Evolutionary conservation across 1,140 invertebrate species (phyloP).

Genomic region (Megalopta genalis): DNA sequence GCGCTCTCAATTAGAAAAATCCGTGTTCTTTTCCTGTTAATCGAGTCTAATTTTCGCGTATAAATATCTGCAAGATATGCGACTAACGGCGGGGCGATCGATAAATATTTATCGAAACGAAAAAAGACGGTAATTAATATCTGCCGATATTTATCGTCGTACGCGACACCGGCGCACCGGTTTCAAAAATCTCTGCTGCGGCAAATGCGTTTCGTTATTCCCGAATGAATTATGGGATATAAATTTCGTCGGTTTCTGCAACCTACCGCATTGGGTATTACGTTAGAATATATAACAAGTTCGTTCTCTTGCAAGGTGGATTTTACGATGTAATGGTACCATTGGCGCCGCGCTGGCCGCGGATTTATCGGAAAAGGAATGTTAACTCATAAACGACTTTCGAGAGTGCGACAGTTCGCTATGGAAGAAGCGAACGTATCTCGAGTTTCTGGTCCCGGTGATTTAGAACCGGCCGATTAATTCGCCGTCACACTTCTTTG

Average conservation of each 20-base stretch:
- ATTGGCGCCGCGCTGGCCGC: conserved; percentile 8
- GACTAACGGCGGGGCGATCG: neutral
- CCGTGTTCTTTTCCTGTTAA: neutral
- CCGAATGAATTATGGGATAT: conserved; percentile 11
- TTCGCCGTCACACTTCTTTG: conserved; percentile 2
- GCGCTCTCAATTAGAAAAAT: neutral
- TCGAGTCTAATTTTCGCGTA: neutral
- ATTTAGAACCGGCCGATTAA: conserved; percentile 34
- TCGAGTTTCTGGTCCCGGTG: conserved; percentile 4
- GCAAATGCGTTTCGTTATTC: neutral
- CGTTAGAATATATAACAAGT: conserved; percentile 18
- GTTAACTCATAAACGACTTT: conserved; percentile 47
- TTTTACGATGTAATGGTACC: neutral
- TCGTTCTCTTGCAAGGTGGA: conserved; percentile 16
- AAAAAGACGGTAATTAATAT: neutral
- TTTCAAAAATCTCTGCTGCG: neutral
- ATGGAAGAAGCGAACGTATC: conserved; percentile 13
- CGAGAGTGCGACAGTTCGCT: conserved; percentile 34
- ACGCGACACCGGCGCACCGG: neutral
- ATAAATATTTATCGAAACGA: neutral
- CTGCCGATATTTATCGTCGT: neutral
- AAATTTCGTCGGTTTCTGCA: conserved; percentile 23
- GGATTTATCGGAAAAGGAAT: conserved; percentile 32
- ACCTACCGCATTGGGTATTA: neutral
- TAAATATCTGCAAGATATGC: neutral